Evolutionary conservation across 1,140 invertebrate genomes (phyloP), one percentile per base, ranked within the genome.

Genomic region (Popillia japonica): DNA sequence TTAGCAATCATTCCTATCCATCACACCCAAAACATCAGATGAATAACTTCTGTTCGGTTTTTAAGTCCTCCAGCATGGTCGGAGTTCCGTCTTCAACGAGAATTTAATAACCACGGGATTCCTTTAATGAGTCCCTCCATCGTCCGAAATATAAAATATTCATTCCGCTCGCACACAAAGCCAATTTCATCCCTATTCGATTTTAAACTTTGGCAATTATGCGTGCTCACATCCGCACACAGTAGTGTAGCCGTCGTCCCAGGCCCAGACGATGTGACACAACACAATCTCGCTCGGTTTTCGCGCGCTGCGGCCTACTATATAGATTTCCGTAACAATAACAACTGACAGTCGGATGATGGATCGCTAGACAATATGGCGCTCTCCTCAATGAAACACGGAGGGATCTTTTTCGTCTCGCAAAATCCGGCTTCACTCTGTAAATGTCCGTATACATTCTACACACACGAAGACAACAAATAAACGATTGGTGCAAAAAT

Each of bases 311-410:
- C 78, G 78, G 79, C 78, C 78, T 77, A 78, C 81, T 81, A 81
- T 83, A 83, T 82, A 82, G 80, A 81, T 83, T 84, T 83, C 80
- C 79, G 82, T 81, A 83, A 84, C 83, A 84, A 84, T 83, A 83
- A 82, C 82, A 78, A 80, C 77, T 84, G 83, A 84, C 83, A 84
- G 80, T 81, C 78, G 76, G 74, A 81, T 84, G 83, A 84, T 84
- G 83, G 83, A 84, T 84, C 83, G 79, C 82, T 80, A 82, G 80
- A 83, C 83, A 84, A 84, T 84, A 84, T 84, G 82, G 82, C 80
- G 79, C 79, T 78, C 78, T 81, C 81, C 81, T 81, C 79, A 76
- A 76, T 75, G 76, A 75, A 77, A 78, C 27, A 81, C 79, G 81
- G 80, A 78, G 81, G 81, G 81, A 81, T 80, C 73, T 9, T 34